Percentiles rank a stretch among this genome's conserved stretches.
Evolutionary conservation across 2,888 invertebrate genomes (phyloP).

Genomic region (Lithodes maja): DNA sequence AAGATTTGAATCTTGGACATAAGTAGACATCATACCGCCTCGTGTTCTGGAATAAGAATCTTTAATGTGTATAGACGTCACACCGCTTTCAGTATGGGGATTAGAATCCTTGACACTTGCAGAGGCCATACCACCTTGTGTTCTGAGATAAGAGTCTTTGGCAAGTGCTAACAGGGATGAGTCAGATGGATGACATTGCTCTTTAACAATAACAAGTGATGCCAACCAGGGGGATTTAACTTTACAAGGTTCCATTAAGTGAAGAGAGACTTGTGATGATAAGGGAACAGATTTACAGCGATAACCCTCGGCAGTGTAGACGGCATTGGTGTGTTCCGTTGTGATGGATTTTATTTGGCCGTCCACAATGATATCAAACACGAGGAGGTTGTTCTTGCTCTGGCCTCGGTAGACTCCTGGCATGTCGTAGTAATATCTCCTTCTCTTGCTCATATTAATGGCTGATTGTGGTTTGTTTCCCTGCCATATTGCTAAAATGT

Average conservation of each 20-base stretch:
- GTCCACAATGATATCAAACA: background rate
- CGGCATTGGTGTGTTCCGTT: background rate
- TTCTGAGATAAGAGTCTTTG: too few relatives aligned
- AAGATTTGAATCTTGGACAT: too few relatives aligned
- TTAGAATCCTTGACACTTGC: too few relatives aligned
- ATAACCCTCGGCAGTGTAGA: background rate
- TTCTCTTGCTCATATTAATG: background rate
- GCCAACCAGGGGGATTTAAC: background rate
- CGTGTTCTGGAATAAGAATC: too few relatives aligned
- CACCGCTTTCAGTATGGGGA: too few relatives aligned
- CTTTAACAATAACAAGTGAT: background rate
- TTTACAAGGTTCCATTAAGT: background rate
- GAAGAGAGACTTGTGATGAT: background rate
- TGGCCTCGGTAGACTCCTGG: background rate
- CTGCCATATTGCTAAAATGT: background rate
- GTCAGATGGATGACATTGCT: background rate
- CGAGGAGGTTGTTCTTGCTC: background rate
- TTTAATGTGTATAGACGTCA: too few relatives aligned
- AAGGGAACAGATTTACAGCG: background rate
- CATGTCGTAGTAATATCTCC: slow-evolving; percentile 4
- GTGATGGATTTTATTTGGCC: background rate
- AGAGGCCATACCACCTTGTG: too few relatives aligned
- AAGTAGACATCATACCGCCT: too few relatives aligned
- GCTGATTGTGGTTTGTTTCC: slow-evolving; percentile 18
- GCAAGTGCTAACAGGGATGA: background rate